A percentile compares a stretch with the other conserved stretches of the same genome.
These are phyloP conservation scores for Parus major DNA, from an alignment of 2,113 vertebrate species.

Conservation along the genomic window DNA sequence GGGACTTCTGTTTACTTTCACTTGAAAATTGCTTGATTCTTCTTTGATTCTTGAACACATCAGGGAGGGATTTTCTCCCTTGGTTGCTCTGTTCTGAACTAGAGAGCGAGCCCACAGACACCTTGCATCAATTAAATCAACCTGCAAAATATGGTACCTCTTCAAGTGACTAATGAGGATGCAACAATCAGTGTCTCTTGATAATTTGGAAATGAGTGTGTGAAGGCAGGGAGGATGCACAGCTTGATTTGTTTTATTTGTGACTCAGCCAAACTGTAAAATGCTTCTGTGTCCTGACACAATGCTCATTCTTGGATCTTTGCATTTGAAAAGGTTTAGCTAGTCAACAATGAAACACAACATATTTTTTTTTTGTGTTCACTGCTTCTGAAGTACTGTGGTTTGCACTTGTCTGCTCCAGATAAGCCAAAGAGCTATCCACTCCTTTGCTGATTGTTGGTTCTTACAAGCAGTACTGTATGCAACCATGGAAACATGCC, in stretches of 20 bases:
- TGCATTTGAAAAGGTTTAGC: background rate
- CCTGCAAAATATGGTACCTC: background rate
- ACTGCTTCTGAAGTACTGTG: background rate
- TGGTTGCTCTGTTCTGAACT: background rate
- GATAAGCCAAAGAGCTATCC: slow-evolving; percentile 63
- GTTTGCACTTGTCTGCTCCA: slow-evolving; percentile 27
- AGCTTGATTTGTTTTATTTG: slow-evolving; percentile 36
- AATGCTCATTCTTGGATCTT: background rate
- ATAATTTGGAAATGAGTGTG: background rate
- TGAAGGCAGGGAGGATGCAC: background rate
- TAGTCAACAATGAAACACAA: background rate
- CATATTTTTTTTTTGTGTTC: background rate
- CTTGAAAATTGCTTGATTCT: background rate
- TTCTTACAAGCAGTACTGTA: slow-evolving; percentile 27
- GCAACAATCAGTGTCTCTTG: background rate
- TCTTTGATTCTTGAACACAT: background rate
- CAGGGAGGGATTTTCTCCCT: slow-evolving; percentile 23
- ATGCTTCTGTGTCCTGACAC: background rate
- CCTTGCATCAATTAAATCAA: background rate
- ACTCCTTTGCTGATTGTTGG: background rate
- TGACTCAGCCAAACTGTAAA: background rate
- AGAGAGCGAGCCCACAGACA: background rate
- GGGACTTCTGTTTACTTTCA: slow-evolving; percentile 11
- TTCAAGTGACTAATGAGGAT: background rate
- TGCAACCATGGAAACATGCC: background rate